Base-by-base conservation (phyloP, 2,888 invertebrate species). In the Cenopis cana region DNA sequence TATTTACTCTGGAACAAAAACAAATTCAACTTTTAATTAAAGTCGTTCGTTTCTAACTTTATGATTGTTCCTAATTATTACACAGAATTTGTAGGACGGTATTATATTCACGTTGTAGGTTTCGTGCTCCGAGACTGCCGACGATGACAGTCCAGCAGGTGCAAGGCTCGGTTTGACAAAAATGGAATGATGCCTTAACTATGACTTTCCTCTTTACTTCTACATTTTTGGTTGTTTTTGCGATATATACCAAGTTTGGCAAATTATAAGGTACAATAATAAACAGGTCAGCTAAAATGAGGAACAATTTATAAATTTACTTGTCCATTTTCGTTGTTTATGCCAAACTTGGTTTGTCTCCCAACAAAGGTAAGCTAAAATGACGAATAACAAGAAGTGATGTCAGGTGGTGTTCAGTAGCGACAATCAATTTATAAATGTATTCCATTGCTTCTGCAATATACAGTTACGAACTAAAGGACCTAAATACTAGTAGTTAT, bases 21-120 rank as follows among this genome's bases (percentile, higher is more conserved):
- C 77, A 80, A 76, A 78, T 76, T 76, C 68, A 80, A 79, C 76
- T 78, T 80, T 80, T 79, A 80, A 80, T 81, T 80, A 78, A 80
- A 79, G 76, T 77, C 76, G 77, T 78, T 77, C 68, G 75, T 78
- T 77, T 72, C 74, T 56, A 79, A 79, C 74, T 78, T 79, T 75
- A 77, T 78, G 69, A 78, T 78, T 77, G 74, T 76, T 76, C 76
- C 74, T 77, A 79, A 81, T 80, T 78, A 79, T 78, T 76, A 77
- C 60, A 60, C 75, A 68, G 75, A 76, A 74, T 73, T 75, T 74
- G 52, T 59, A 73, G 72, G 73, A 62, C 67, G 70, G 74, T 75
- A 78, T 76, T 71, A 54, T 55, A 60, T 60, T 66, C 41, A 17
- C 52, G 54, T 60, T 54, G 41, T 29, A 12, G 29, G 14, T 2